Conservation (phyloP, 2,888 invertebrate species). For the Conchocele bisecta region DNA sequence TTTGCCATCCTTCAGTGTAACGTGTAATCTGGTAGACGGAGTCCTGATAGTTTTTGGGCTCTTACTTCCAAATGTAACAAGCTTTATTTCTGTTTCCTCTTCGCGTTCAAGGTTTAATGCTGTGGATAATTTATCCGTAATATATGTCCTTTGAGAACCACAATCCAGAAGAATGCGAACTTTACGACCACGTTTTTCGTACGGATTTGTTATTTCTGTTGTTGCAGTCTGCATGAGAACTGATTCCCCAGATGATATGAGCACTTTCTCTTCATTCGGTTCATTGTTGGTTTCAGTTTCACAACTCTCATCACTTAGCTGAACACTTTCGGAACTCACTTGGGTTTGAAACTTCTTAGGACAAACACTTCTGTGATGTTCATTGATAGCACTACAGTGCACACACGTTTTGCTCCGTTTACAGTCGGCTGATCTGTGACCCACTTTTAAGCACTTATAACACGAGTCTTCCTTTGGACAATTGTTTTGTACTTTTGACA, state of each 20-base stretch:
- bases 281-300: not conserved
- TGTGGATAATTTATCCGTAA: conserved; percentile 15
- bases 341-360: conserved; percentile 11
- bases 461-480: not conserved
- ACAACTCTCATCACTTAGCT: not conserved
- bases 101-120: not conserved
- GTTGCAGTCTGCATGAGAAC: conserved; percentile 15
- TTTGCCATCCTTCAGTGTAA: conserved; percentile 8
- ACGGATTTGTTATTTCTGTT: conserved; percentile 6
- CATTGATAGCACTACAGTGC: conserved; percentile 9
- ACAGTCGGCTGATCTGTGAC: conserved; percentile 2
- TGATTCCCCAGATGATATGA: not conserved
- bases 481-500: conserved; percentile 16
- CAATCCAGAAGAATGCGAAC: conserved; percentile 17
- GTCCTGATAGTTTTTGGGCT: conserved; percentile 15
- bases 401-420: not conserved
- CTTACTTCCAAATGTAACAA: conserved; percentile 30
- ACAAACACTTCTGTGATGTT: conserved; percentile 34
- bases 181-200: no score
- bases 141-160: conserved; percentile 28
- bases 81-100: conserved; percentile 6
- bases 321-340: not conserved
- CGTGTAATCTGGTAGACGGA: not conserved
- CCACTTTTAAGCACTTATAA: conserved; percentile 10
- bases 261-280: conserved; percentile 2